These are phyloP conservation scores for Lates calcarifer DNA, from an alignment of 2,113 vertebrate species.

Conservation along the genomic window DNA sequence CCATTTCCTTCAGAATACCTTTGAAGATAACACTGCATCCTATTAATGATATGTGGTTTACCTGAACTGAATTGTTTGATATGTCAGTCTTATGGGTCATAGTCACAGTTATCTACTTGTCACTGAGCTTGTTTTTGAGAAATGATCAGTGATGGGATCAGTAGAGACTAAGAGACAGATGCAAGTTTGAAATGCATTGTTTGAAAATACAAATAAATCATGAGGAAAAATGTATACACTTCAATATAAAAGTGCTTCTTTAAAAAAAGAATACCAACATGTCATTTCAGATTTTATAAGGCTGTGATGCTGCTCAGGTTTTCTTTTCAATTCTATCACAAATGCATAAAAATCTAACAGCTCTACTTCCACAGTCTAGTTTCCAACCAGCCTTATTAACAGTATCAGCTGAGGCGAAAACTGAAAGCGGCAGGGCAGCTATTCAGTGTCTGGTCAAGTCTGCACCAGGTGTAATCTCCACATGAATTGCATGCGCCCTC, in stretches of 20 bases:
- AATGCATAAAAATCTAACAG: slow-evolving; percentile 15
- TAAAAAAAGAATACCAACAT: too few species aligned
- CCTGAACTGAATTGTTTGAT: slow-evolving; percentile 24
- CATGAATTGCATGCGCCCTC: slow-evolving; percentile 63
- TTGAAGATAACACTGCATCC: slow-evolving; percentile 29
- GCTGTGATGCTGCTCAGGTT: neutral
- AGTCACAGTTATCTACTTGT: slow-evolving; percentile 1
- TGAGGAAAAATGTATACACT: neutral
- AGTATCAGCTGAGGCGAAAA: slow-evolving; percentile 27
- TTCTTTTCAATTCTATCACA: slow-evolving; percentile 12
- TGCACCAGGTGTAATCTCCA: slow-evolving; percentile 70
- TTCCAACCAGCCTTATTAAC: slow-evolving; percentile 27
- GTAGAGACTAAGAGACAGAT: neutral
- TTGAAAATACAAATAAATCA: neutral
- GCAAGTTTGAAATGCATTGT: neutral
- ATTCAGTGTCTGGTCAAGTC: slow-evolving; percentile 44
- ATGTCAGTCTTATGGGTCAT: neutral
- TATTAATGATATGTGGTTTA: slow-evolving; percentile 31
- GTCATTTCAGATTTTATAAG: neutral
- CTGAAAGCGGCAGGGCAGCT: slow-evolving; percentile 24
- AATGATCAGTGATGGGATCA: neutral
- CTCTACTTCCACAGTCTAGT: slow-evolving; percentile 10
- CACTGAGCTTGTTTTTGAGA: neutral
- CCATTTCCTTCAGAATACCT: neutral
- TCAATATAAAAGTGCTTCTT: neutral